These are phyloP conservation scores for Conus ventricosus DNA, from an alignment of 1,140 invertebrate genomes.

Conservation along the genomic window DNA sequence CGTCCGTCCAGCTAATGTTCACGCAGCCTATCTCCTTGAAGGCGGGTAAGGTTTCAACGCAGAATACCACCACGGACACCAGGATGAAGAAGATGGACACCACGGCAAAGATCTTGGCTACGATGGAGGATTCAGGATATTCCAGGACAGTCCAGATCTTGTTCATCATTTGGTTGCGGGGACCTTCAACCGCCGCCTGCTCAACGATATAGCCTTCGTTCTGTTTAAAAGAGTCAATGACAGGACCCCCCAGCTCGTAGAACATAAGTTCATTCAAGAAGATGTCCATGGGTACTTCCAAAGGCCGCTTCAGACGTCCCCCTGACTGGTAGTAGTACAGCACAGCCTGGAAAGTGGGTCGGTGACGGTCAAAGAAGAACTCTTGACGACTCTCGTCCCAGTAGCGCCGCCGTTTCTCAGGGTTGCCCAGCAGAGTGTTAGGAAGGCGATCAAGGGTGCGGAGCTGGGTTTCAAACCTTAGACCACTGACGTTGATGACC, in stretches of 20 bases:
- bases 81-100: constrained; percentile 71
- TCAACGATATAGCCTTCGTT: constrained; percentile 61
- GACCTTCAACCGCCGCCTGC: constrained; percentile 48
- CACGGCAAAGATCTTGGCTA: constrained; percentile 67
- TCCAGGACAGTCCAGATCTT: constrained; percentile 71
- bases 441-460: constrained; percentile 85
- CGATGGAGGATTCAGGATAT: constrained; percentile 67
- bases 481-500: constrained; percentile 97
- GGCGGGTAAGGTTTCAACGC: constrained; percentile 73
- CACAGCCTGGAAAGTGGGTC: constrained; percentile 91
- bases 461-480: constrained; percentile 98
- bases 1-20: constrained; percentile 42
- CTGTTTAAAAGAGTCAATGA: constrained; percentile 63
- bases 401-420: constrained; percentile 86
- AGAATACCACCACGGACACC: constrained; percentile 71
- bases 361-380: constrained; percentile 99
- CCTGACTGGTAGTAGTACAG: constrained; percentile 99
- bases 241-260: constrained; percentile 70
- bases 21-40: constrained; percentile 57
- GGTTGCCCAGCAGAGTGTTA: constrained; percentile 97
- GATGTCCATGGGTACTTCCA: constrained; percentile 92
- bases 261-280: constrained; percentile 73
- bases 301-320: constrained; percentile 94
- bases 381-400: constrained; percentile 98
- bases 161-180: constrained; percentile 55